These are phyloP conservation scores for Periophthalmus magnuspinnatus DNA, from an alignment of 2,797 vertebrate genomes.

Conservation along the genomic window DNA sequence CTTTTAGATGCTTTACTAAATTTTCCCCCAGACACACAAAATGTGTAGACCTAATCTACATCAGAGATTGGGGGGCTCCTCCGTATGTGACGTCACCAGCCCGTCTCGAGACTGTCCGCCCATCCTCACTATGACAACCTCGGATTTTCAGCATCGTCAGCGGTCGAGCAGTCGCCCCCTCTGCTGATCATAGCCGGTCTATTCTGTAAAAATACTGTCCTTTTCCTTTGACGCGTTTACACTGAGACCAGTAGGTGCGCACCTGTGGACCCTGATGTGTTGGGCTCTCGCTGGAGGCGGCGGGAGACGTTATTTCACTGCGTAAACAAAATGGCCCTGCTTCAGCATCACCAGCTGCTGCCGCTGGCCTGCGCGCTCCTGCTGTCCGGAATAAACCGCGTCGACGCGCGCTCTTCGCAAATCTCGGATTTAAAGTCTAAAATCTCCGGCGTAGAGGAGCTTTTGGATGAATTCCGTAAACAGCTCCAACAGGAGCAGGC, in stretches of 20 bases:
- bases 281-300: slow-evolving; percentile 34
- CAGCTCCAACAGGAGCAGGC: slow-evolving; percentile 86
- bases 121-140: slow-evolving; percentile 66
- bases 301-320: slow-evolving; percentile 30
- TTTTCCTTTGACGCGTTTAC: too few relatives aligned
- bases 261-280: slow-evolving; percentile 16
- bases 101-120: slow-evolving; percentile 16
- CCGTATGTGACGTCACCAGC: slow-evolving; percentile 56
- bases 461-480: slow-evolving; percentile 88
- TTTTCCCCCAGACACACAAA: too few relatives aligned
- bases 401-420: slow-evolving; percentile 55
- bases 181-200: not conserved
- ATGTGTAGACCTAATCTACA: not conserved
- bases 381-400: not conserved
- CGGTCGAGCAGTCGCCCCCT: not conserved
- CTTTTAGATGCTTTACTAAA: not conserved
- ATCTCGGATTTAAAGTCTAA: slow-evolving; percentile 79
- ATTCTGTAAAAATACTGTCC: not conserved
- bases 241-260: not conserved
- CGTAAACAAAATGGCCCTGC: slow-evolving; percentile 64
- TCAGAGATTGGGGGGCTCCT: not conserved
- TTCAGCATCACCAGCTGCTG: slow-evolving; percentile 57
- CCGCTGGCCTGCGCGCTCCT: slow-evolving; percentile 28
- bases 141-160: slow-evolving; percentile 45
- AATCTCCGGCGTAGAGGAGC: slow-evolving; percentile 86